Evolutionary conservation across 1,140 invertebrate species (phyloP).

Genomic region (Hestina assimilis): DNA sequence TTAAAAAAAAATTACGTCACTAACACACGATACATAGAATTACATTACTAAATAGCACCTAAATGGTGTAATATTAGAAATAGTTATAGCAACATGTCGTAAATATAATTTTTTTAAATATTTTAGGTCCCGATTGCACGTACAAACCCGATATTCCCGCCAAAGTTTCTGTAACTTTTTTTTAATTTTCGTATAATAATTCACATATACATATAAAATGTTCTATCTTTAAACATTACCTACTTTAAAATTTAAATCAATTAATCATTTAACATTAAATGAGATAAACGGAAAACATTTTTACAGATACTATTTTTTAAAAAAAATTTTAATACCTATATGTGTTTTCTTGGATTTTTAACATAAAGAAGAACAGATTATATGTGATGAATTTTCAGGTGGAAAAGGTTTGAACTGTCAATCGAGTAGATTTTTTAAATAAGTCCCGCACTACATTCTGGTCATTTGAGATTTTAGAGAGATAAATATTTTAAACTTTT

Average conservation of each 20-base stretch:
- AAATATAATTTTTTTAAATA: conserved; percentile 38
- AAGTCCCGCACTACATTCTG: conserved; percentile 15
- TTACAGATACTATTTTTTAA: neutral
- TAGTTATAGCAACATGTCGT: conserved; percentile 53
- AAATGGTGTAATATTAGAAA: conserved; percentile 53
- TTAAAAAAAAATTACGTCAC: conserved; percentile 25
- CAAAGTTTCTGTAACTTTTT: conserved; percentile 4
- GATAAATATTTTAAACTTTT: conserved; percentile 32
- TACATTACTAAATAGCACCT: conserved; percentile 52
- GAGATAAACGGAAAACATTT: neutral
- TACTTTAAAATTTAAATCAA: no score
- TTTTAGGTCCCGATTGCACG: conserved; percentile 33
- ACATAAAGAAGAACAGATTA: neutral
- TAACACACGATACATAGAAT: conserved; percentile 35
- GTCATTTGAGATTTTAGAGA: conserved; percentile 31
- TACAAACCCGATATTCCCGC: conserved; percentile 18
- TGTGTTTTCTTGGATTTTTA: neutral
- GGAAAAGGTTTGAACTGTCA: conserved; percentile 16
- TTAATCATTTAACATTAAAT: no score
- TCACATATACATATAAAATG: neutral
- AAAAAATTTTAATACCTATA: neutral
- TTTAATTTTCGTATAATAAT: neutral
- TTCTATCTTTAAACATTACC: no score
- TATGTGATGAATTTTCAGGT: neutral
- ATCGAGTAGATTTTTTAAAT: conserved; percentile 22